A percentile compares a stretch with the other conserved stretches of the same genome.
Conservation (phyloP, 1,140 invertebrate genomes). For the Hylaeus volcanicus region DNA sequence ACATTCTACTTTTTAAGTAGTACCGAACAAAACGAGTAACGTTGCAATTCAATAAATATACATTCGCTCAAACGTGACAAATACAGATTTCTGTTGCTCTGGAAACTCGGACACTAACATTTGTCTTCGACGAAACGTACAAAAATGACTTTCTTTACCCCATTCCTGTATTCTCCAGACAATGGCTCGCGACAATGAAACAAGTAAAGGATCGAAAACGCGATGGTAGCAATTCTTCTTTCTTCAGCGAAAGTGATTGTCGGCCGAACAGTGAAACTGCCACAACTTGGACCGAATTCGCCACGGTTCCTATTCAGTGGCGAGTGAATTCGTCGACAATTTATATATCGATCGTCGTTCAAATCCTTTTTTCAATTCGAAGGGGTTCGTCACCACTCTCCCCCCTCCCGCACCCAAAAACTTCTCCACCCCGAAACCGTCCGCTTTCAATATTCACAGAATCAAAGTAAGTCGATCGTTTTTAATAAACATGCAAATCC, state of each 20-base stretch:
- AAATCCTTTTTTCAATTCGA: neutral
- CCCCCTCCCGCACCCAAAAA: neutral
- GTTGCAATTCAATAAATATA: too few species aligned
- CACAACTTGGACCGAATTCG: neutral
- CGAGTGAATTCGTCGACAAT: neutral
- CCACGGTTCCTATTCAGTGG: neutral
- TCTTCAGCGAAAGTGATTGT: neutral
- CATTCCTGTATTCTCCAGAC: too few species aligned
- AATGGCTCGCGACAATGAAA: too few species aligned
- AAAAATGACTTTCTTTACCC: too few species aligned
- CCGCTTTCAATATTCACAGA: slow-evolving; percentile 37
- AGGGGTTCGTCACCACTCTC: too few species aligned
- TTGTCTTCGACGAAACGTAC: too few species aligned
- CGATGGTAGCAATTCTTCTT: neutral
- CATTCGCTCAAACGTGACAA: too few species aligned
- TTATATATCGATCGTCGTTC: neutral
- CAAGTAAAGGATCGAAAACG: too few species aligned
- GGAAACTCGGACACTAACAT: too few species aligned
- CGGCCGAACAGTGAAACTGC: neutral
- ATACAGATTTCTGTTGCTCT: too few species aligned
- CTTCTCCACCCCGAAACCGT: neutral
- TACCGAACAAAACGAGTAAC: too few species aligned
- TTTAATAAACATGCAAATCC: slow-evolving; percentile 54
- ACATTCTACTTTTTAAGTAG: too few species aligned
- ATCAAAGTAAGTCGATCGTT: slow-evolving; percentile 38